Evolutionary conservation across 2,888 invertebrate genomes (phyloP).

Genomic region (Dryocosmus kuriphilus): DNA sequence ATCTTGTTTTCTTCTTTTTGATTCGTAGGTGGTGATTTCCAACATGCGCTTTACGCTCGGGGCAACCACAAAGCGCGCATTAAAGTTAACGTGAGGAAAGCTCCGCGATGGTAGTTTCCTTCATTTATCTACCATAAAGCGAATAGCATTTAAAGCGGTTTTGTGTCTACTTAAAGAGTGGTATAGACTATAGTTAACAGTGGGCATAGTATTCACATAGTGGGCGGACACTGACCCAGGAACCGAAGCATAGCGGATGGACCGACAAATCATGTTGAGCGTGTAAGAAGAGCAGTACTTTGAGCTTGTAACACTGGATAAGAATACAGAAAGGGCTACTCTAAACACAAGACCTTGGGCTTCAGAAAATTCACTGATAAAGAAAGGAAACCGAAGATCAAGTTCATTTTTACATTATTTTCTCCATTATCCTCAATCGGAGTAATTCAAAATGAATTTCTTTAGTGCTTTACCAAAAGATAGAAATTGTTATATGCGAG

Average conservation of each 20-base stretch:
- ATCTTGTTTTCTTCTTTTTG: conserved; percentile 6
- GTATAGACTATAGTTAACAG: too few species aligned
- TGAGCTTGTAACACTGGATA: conserved; percentile 29
- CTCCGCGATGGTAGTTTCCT: conserved; percentile 4
- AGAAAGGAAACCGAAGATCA: not conserved
- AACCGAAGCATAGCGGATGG: conserved; percentile 62
- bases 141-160: conserved; percentile 40
- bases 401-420: not conserved
- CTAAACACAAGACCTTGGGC: not conserved
- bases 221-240: conserved; percentile 64
- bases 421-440: not conserved
- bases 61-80: conserved; percentile 3
- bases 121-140: conserved; percentile 12
- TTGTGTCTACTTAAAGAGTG: conserved; percentile 31
- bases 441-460: too few species aligned
- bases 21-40: conserved; percentile 32
- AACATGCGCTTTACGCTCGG: not conserved
- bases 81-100: conserved; percentile 3
- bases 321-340: not conserved
- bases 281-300: conserved; percentile 28
- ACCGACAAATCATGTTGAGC: conserved; percentile 52
- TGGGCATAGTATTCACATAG: conserved; percentile 47
- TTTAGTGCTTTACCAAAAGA: too few species aligned
- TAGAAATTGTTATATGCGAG: too few species aligned
- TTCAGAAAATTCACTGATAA: not conserved